phyloP scores from a whole-genome alignment of 2,888 invertebrate species.

The Miltochrista miniata region DNA sequence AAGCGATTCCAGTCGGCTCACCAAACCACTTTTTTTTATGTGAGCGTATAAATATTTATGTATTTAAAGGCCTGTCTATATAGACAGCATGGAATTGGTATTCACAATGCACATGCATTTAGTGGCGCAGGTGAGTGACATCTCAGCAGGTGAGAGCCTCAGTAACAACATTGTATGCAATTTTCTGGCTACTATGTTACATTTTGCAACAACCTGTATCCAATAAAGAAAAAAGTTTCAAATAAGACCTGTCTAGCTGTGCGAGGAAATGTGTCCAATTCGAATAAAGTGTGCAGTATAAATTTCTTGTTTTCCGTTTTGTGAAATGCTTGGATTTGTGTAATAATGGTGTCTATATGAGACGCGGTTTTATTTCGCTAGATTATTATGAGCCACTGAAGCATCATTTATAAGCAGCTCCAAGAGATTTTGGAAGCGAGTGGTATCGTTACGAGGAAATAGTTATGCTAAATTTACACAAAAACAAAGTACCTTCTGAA shows the following conservation, averaged over 20 bases:
- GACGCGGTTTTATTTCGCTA: no score
- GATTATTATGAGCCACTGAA: no score
- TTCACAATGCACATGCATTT: conserved; percentile 49
- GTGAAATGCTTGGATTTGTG: neutral
- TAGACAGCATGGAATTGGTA: conserved; percentile 21
- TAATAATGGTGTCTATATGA: neutral
- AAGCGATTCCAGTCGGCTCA: no score
- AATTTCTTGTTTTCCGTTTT: neutral
- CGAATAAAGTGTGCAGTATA: neutral
- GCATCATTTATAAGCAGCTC: no score
- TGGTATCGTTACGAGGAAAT: no score
- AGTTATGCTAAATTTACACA: no score
- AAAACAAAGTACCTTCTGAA: no score
- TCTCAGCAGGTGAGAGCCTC: conserved; percentile 45
- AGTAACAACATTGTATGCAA: conserved; percentile 45
- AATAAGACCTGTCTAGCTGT: conserved; percentile 2
- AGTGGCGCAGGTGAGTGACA: conserved; percentile 39
- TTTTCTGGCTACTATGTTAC: conserved; percentile 31
- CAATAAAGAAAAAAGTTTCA: conserved; percentile 6
- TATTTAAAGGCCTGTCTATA: no score
- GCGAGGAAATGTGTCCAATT: conserved; percentile 1
- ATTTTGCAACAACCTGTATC: conserved; percentile 20
- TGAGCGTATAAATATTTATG: no score
- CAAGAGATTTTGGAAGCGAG: no score
- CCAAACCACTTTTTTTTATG: no score